These are phyloP conservation scores for Coranthus polyacanthus DNA, from an alignment of 2,797 vertebrate species.

Conservation along the genomic window DNA sequence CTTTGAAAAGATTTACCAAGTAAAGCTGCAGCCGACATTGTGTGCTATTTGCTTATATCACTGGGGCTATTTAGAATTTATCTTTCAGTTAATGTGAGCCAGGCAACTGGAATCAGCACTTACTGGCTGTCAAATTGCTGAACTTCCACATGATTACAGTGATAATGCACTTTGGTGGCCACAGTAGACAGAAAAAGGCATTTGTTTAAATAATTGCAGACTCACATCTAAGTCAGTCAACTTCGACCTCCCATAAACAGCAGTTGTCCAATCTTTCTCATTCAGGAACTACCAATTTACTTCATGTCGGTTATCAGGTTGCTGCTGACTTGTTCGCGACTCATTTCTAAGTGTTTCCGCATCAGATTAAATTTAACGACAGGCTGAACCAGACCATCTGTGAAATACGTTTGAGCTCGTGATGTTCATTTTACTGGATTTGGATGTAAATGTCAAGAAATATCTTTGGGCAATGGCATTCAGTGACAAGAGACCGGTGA, in stretches of 20 bases:
- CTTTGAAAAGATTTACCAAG: conserved; percentile 19
- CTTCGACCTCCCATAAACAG: too few species aligned
- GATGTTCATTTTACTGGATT: conserved; percentile 38
- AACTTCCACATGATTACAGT: too few species aligned
- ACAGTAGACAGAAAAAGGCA: too few species aligned
- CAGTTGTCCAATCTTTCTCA: too few species aligned
- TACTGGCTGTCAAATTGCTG: too few species aligned
- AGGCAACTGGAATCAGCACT: too few species aligned
- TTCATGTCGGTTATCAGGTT: too few species aligned
- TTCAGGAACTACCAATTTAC: too few species aligned
- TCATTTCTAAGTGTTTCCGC: not conserved
- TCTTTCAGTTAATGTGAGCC: too few species aligned
- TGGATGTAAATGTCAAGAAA: conserved; percentile 59
- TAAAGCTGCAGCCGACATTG: conserved; percentile 15
- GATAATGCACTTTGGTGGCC: too few species aligned
- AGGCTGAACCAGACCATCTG: not conserved
- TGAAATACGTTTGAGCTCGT: conserved; percentile 20
- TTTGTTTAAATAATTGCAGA: too few species aligned
- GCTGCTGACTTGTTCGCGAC: not conserved
- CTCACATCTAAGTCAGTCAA: too few species aligned
- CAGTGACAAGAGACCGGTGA: conserved; percentile 28
- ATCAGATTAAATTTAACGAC: not conserved
- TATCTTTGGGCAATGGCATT: conserved; percentile 45
- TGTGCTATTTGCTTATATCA: conserved; percentile 1
- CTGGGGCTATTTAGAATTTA: not conserved